Evolutionary conservation across 1,140 invertebrate genomes (phyloP).

Genomic region (Zaprionus taronus): DNA sequence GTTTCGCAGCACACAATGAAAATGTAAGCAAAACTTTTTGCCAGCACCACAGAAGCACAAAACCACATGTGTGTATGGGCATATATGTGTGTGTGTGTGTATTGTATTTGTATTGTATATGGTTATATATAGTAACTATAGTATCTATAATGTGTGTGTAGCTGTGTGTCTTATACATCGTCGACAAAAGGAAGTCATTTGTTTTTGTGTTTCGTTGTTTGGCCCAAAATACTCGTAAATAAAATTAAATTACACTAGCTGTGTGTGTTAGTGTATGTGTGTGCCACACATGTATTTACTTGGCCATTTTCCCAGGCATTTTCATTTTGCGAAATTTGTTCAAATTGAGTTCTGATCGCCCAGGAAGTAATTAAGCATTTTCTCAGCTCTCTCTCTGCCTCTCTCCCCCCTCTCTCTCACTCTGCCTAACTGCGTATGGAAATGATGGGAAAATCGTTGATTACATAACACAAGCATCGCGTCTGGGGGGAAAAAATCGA

Average conservation of each 20-base stretch:
- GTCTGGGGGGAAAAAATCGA: constrained; percentile 33
- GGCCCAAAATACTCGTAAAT: constrained; percentile 41
- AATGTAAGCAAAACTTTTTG: constrained; percentile 62
- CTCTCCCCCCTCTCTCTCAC: constrained; percentile 23
- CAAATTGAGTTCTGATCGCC: constrained; percentile 42
- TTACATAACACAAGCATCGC: constrained; percentile 31
- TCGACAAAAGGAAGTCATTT: constrained; percentile 66
- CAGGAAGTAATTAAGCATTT: constrained; percentile 77
- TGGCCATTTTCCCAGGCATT: constrained; percentile 46
- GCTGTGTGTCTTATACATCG: constrained; percentile 11
- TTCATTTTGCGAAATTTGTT: constrained; percentile 22
- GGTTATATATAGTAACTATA: no score
- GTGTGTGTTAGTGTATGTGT: background rate
- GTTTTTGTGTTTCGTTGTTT: constrained; percentile 64
- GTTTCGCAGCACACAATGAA: constrained; percentile 47
- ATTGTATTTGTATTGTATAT: constrained; percentile 1
- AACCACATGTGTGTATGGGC: constrained; percentile 5
- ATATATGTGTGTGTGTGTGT: constrained; percentile 13
- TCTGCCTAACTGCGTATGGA: constrained; percentile 26
- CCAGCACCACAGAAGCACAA: background rate
- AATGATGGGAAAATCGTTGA: constrained; percentile 71
- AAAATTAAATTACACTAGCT: constrained; percentile 42
- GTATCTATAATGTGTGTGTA: constrained; percentile 6
- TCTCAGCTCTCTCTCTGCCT: constrained; percentile 1
- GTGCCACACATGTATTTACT: constrained; percentile 42